phyloP scores from a whole-genome alignment of 30 jellyfish, hydroid and myxozoan genomes.

The Morbakka virulenta region DNA sequence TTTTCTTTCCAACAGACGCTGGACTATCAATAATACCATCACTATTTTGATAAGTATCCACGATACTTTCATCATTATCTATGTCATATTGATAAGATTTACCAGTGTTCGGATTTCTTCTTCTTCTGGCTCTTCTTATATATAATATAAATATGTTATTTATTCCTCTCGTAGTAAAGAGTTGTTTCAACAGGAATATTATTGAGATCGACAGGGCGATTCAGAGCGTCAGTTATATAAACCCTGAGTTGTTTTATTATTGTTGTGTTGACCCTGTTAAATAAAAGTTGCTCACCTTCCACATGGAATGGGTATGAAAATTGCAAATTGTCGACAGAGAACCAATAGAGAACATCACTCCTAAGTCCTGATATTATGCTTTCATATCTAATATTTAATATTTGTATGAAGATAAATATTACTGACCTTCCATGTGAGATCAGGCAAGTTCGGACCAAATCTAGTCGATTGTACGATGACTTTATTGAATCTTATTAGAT shows the following conservation, averaged over 20 bases:
- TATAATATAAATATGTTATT: no score
- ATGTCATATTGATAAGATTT: conserved; percentile 3
- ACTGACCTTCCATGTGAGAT: conserved; percentile 3
- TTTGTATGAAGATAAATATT: conserved; percentile 2
- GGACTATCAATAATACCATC: conserved; percentile 8
- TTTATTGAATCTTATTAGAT: conserved; percentile 5
- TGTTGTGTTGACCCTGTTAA: not conserved
- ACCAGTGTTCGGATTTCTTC: no score
- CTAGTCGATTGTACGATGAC: not conserved
- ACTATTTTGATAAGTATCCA: not conserved
- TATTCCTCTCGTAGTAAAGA: no score
- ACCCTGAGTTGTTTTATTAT: not conserved
- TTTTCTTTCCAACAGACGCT: conserved; percentile 7
- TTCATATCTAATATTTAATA: not conserved
- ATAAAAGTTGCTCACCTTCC: conserved; percentile 14
- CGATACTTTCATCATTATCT: conserved; percentile 6
- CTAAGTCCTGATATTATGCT: conserved; percentile 6
- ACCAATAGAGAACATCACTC: not conserved
- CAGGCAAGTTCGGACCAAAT: not conserved
- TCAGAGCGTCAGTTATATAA: conserved; percentile 17
- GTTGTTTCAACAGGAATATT: no score
- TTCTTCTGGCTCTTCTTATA: no score
- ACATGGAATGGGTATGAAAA: conserved; percentile 7
- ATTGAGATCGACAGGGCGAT: no score
- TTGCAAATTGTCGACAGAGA: conserved; percentile 6